Base-by-base conservation (phyloP, 2,888 invertebrate genomes). In the Dolomedes plantarius region DNA sequence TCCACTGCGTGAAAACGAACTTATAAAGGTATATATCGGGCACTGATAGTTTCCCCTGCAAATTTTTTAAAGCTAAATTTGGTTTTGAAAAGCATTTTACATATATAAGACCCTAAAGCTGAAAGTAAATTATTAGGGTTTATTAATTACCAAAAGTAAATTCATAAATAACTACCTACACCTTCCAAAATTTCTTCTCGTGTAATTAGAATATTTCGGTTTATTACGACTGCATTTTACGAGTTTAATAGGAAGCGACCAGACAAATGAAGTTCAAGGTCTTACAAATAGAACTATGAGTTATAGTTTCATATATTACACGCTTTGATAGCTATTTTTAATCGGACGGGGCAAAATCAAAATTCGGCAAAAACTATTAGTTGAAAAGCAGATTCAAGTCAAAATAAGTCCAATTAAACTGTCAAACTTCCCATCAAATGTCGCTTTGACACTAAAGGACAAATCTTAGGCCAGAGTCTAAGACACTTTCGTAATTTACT, bases 401-500 rank as follows among this genome's bases (percentile, higher is more conserved):
- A 23, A n/a, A 56, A 23, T 19, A 56, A 56, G 23, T 56, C 56
- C 23, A 56, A 56, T 56, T 56, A 56, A 56, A 23, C 56, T 56
- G 23, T 56, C 23, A 56, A 56, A 23, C 23, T 56, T 19, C 23
- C 3, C 1, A 56, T 56, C 56, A 56, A n/a, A 23, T 3, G 56
- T 56, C 5, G 1, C 23, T 23, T 56, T 23, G 23, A 23, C 19
- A 23, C 23, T 56, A 23, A 56, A 56, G 23, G 5, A 1, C 1
- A 3, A 56, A 23, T 23, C 16, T 46, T 56, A n/a, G 19, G 56
- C 5, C 11, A 23, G 23, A 1, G 23, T 56, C 56, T 1, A 56
- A 31, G 16, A 23, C 29, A 72, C 16, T 73, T 80, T 56, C 28
- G 56, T 56, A 80, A 80, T 80, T 80, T 74, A 41, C 56, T 28